These are phyloP conservation scores for Drosophila watanabei DNA, from an alignment of 1,140 invertebrate species.

Conservation along the genomic window DNA sequence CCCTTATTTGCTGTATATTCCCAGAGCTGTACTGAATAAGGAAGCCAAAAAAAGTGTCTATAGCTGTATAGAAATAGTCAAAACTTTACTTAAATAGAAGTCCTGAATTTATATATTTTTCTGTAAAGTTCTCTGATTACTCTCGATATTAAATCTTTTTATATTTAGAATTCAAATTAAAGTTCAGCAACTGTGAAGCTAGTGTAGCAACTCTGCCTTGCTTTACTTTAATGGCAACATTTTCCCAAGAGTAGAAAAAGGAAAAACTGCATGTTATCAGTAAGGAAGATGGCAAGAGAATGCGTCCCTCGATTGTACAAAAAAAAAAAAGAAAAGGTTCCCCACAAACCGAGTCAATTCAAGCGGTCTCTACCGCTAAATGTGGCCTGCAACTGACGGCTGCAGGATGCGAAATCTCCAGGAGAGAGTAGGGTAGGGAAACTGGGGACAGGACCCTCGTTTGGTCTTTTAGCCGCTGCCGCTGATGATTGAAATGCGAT, in stretches of 20 bases:
- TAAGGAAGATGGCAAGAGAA: conserved; percentile 38
- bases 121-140: background rate
- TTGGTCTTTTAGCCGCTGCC: conserved; percentile 62
- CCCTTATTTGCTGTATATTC: conserved; percentile 7
- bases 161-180: background rate
- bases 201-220: background rate
- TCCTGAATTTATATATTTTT: background rate
- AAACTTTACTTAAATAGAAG: background rate
- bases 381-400: conserved; percentile 64
- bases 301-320: conserved; percentile 20
- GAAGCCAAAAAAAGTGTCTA: background rate
- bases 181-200: too few relatives aligned
- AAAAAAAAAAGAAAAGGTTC: conserved; percentile 25
- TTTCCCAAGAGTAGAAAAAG: conserved; percentile 6
- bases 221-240: conserved; percentile 39
- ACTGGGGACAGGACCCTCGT: conserved; percentile 14
- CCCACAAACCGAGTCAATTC: conserved; percentile 6
- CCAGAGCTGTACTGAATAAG: background rate
- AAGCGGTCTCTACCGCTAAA: conserved; percentile 11
- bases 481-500: conserved; percentile 82
- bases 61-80: too few relatives aligned
- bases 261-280: conserved; percentile 72
- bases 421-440: background rate
- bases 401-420: conserved; percentile 30
- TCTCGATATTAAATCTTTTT: background rate